phyloP scores from a whole-genome alignment of 2,888 invertebrate species.

The Zele albiditarsus region DNA sequence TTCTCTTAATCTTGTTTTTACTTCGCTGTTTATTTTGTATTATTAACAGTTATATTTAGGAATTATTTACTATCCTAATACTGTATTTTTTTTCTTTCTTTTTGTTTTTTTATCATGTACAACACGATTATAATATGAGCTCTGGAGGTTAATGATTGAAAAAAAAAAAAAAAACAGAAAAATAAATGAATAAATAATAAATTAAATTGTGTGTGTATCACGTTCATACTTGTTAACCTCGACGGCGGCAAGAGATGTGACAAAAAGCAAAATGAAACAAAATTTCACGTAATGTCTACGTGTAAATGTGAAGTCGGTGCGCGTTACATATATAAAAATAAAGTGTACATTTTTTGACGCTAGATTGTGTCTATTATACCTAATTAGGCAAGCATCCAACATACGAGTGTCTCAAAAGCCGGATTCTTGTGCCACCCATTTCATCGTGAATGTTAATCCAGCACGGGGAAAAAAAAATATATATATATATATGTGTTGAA shows the following conservation, averaged over 20 bases:
- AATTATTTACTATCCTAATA: no score
- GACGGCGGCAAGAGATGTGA: background rate
- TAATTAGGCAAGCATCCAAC: conserved; percentile 34
- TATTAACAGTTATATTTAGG: no score
- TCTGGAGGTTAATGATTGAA: background rate
- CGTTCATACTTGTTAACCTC: conserved; percentile 9
- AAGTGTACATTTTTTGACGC: conserved; percentile 13
- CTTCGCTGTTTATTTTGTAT: no score
- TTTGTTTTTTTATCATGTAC: no score
- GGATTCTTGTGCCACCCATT: conserved; percentile 24
- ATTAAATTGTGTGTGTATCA: background rate
- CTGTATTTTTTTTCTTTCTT: no score
- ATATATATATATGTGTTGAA: no score
- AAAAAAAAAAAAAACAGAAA: background rate
- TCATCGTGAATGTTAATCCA: conserved; percentile 13
- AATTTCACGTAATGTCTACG: background rate
- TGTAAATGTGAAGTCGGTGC: background rate
- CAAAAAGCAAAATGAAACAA: background rate
- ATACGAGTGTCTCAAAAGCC: background rate
- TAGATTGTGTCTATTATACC: conserved; percentile 28
- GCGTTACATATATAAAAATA: background rate
- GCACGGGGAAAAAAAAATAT: no score
- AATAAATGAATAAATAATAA: background rate
- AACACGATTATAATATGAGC: background rate
- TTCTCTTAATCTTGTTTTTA: no score